Evolutionary conservation across 2,113 vertebrate species (phyloP).

Genomic region (Oryzias woworae): DNA sequence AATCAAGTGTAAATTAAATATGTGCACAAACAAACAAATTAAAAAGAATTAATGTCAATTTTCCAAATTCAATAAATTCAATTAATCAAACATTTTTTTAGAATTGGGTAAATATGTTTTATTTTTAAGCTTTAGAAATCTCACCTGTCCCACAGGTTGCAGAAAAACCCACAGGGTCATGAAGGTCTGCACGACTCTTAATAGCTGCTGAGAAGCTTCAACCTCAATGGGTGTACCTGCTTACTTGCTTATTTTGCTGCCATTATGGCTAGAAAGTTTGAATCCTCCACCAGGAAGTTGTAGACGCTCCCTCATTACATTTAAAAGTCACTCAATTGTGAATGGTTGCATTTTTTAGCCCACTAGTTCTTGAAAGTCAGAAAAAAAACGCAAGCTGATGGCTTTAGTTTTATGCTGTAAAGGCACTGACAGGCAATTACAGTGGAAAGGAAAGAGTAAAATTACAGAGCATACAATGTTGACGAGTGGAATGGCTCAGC

Average conservation of each 20-base stretch:
- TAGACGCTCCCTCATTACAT: conserved; percentile 5
- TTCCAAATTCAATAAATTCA: too few relatives aligned
- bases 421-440: conserved; percentile 56
- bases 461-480: conserved; percentile 53
- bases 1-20: too few relatives aligned
- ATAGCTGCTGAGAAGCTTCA: too few relatives aligned
- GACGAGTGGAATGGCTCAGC: conserved; percentile 30
- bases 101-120: too few relatives aligned
- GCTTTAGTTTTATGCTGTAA: conserved; percentile 37
- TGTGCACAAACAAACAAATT: too few relatives aligned
- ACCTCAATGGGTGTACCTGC: too few relatives aligned
- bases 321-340: conserved; percentile 22
- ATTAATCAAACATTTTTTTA: too few relatives aligned
- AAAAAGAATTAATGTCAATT: too few relatives aligned
- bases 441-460: conserved; percentile 42
- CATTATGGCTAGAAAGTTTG: neutral
- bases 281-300: neutral
- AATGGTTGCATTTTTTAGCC: neutral
- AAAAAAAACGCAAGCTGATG: conserved; percentile 36
- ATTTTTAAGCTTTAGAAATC: too few relatives aligned
- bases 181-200: too few relatives aligned
- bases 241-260: neutral
- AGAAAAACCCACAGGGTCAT: too few relatives aligned
- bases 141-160: too few relatives aligned
- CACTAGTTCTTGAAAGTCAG: neutral